These are phyloP conservation scores for Mystacornis crossleyi DNA, from an alignment of 2,113 vertebrate species.

Conservation along the genomic window DNA sequence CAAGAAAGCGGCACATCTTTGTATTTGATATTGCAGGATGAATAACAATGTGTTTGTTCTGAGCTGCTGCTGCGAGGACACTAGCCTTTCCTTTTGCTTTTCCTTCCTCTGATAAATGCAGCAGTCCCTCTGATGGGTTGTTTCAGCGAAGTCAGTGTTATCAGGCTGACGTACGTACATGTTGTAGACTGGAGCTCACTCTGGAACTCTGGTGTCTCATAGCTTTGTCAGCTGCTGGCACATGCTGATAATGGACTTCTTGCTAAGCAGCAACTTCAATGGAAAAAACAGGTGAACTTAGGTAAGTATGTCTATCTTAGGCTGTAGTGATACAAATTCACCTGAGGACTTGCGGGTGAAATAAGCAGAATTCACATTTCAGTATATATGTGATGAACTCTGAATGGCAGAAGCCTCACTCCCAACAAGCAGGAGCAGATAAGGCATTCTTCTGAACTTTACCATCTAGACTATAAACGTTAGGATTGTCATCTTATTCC, in stretches of 20 bases:
- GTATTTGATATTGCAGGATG: background rate
- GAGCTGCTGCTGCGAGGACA: background rate
- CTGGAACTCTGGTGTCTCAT: background rate
- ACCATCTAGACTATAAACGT: constrained; percentile 10
- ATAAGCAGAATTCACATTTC: background rate
- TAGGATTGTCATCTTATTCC: background rate
- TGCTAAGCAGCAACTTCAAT: background rate
- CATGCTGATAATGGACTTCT: background rate
- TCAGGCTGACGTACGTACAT: background rate
- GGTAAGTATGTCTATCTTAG: background rate
- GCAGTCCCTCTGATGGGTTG: background rate
- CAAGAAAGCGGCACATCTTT: background rate
- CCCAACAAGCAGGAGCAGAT: background rate
- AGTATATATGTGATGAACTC: background rate
- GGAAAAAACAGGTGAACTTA: background rate
- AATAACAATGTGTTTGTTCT: background rate
- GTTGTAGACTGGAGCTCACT: background rate
- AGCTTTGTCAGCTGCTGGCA: background rate
- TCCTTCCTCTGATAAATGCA: background rate
- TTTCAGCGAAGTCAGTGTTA: background rate
- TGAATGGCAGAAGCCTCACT: background rate
- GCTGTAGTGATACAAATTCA: background rate
- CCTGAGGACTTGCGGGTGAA: background rate
- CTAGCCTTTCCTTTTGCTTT: background rate
- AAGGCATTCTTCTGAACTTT: constrained; percentile 18